Percentiles rank a stretch among this genome's conserved stretches.
Evolutionary conservation across 2,888 invertebrate species (phyloP).

Genomic region (Amblyjoppa proteus): DNA sequence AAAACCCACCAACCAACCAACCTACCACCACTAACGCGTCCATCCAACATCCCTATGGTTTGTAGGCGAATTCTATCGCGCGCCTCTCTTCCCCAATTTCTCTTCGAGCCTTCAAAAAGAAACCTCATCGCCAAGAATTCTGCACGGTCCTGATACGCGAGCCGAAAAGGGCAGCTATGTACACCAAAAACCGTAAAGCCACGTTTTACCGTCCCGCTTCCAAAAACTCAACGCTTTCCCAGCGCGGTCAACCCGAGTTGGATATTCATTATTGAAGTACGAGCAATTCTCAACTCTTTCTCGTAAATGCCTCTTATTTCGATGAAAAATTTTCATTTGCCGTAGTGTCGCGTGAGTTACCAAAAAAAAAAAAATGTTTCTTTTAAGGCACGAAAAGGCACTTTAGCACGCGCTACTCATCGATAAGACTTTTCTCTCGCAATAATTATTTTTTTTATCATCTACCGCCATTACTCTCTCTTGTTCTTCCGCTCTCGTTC

Average conservation of each 20-base stretch:
- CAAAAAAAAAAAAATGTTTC: background rate
- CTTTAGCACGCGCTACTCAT: background rate
- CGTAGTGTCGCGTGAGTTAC: background rate
- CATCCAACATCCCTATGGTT: background rate
- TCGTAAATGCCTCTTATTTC: background rate
- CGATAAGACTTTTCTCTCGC: constrained; percentile 23
- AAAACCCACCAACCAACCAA: constrained; percentile 5
- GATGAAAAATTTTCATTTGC: background rate
- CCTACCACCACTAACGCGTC: background rate
- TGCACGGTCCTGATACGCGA: background rate
- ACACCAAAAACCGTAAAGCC: constrained; percentile 18
- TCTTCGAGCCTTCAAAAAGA: background rate
- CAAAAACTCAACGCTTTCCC: constrained; percentile 31
- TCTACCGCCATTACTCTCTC: constrained; percentile 13
- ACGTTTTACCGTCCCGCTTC: constrained; percentile 38
- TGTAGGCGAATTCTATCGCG: background rate
- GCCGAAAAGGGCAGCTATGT: background rate
- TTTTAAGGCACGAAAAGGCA: too few species aligned
- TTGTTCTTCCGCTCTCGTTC: constrained; percentile 23
- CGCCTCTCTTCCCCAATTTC: background rate
- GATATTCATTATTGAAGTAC: constrained; percentile 25
- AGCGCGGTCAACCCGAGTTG: constrained; percentile 8
- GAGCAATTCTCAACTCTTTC: background rate
- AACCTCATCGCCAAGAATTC: constrained; percentile 4
- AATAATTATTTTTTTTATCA: background rate